Base-by-base conservation (phyloP, 2,113 vertebrate species). In the Myrmophylax atrothorax region DNA sequence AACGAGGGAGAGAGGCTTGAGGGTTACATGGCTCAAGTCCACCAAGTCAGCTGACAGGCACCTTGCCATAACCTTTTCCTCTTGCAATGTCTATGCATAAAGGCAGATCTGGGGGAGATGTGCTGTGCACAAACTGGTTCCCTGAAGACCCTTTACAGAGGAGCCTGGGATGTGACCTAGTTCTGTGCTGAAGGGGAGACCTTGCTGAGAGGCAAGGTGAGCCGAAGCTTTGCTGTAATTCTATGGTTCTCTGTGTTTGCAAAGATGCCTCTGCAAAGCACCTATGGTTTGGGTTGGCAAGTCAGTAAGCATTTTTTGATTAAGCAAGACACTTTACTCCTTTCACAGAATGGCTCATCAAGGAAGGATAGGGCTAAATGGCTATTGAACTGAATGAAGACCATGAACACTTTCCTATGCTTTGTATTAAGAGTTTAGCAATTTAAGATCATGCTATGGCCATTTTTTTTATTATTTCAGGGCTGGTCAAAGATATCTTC, bases 321-420 rank as follows among this genome's bases (percentile, higher is more conserved):
- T 84, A 52, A 84, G 35, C 18, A 25, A 64, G 44, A 46, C 28
- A 16, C 16, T 66, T 74, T 63, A 22, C 35, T 74, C 33, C 49
- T 78, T 77, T 72, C 64, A 23, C 0, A 2, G 78, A 58, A 37
- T 26, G 14, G 37, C 22, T 69, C 37, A 28, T 52, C 26, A 56
- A 64, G 33, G 31, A 78, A 78, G 28, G 31, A 31, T 23, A 40
- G 38, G 20, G 47, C 5, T 37, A 78, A 75, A 59, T 31, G 55
- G 12, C 16, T 55, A 2, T 6, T 91, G 60, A 95, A 68, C 35
- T 64, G 52, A 66, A 38, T 38, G 26, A 72, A 23, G 35, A 18
- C n/a, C 0, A 1, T 16, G 50, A 70, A 55, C 4, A 1, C 23
- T 40, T 29, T 59, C 17, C 29, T 77, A 10, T 1, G 1, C 28